A percentile compares a stretch with the other conserved stretches of the same genome.
Evolutionary conservation across 2,113 vertebrate genomes (phyloP).

Genomic region (Parus major): DNA sequence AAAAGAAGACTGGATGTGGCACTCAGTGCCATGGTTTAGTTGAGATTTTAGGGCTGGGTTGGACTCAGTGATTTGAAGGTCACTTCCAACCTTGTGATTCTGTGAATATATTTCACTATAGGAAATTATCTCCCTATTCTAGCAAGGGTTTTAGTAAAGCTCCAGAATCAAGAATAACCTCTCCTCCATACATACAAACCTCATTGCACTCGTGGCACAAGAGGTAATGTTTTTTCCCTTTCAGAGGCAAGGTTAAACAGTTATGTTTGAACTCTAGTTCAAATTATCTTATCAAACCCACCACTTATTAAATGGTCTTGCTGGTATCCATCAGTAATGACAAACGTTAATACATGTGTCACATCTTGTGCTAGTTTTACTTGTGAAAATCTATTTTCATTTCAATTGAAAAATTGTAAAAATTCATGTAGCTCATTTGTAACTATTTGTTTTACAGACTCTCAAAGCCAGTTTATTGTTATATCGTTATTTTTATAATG

Average conservation of each 20-base stretch:
- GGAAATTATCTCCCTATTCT: neutral
- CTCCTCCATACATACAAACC: neutral
- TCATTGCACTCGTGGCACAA: neutral
- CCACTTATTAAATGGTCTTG: neutral
- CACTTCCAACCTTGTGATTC: too few species aligned
- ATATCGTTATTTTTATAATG: neutral
- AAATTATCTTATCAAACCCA: neutral
- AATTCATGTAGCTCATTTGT: neutral
- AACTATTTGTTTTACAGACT: neutral
- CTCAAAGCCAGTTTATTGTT: neutral
- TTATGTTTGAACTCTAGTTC: neutral
- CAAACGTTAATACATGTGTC: neutral
- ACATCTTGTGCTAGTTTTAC: neutral
- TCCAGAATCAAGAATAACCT: neutral
- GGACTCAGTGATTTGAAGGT: too few species aligned
- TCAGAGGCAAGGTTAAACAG: neutral
- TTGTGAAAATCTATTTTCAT: neutral
- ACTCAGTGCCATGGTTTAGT: too few species aligned
- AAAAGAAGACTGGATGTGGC: too few species aligned
- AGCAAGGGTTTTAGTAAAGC: neutral
- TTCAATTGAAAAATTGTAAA: neutral
- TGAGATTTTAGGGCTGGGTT: too few species aligned
- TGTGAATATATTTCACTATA: neutral
- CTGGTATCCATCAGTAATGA: neutral
- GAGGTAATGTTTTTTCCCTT: neutral